phyloP scores from a whole-genome alignment of 2,113 vertebrate species.

The Passer domesticus region DNA sequence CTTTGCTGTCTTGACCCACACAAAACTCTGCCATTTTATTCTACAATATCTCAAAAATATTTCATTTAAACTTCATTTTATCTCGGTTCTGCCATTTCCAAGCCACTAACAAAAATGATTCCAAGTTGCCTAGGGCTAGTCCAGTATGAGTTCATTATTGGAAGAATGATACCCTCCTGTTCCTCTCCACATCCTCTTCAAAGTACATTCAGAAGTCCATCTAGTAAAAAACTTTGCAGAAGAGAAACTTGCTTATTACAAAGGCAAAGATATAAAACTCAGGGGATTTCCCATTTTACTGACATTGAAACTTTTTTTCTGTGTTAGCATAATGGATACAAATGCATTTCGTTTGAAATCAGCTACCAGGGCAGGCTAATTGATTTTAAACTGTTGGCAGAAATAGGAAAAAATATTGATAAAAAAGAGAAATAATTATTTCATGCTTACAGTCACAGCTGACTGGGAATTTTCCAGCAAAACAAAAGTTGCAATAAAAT shows the following conservation, averaged over 20 bases:
- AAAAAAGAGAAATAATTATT: slow-evolving; percentile 1
- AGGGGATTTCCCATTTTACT: neutral
- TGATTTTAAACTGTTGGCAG: neutral
- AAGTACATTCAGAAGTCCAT: neutral
- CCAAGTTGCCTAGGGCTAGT: neutral
- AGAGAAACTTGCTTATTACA: neutral
- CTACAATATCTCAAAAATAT: neutral
- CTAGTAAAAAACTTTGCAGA: neutral
- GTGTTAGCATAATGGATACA: neutral
- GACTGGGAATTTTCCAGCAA: neutral
- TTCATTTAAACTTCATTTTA: neutral
- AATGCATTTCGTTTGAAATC: neutral
- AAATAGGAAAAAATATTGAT: slow-evolving; percentile 1
- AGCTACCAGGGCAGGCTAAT: neutral
- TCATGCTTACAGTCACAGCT: neutral
- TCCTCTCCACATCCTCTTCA: neutral
- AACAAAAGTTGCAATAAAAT: neutral
- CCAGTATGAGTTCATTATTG: neutral
- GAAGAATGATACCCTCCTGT: neutral
- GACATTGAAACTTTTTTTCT: neutral
- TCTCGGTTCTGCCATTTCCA: neutral
- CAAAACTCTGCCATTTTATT: neutral
- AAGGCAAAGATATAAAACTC: neutral
- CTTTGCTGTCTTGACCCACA: neutral
- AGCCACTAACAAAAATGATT: neutral